Evolutionary conservation across 2,797 vertebrate species (phyloP).

Genomic region (Cossypha polioptera): DNA sequence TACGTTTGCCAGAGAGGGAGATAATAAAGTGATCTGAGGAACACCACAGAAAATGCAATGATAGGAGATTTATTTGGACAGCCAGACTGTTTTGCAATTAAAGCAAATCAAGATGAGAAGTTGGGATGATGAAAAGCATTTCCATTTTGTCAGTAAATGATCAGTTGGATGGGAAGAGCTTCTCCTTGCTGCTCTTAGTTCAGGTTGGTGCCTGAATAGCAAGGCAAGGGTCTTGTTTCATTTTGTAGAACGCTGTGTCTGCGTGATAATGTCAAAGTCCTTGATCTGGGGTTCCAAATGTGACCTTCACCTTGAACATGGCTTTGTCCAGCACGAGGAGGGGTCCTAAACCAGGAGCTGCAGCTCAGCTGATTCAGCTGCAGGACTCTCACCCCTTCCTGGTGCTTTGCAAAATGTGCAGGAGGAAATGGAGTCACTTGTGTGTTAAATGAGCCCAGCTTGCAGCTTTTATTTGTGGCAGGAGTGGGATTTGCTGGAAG

Average conservation of each 20-base stretch:
- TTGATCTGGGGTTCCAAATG: fast-evolving
- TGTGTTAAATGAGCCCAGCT: slow-evolving; percentile 1
- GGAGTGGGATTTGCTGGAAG: neutral
- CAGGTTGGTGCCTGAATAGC: neutral
- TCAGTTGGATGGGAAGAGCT: neutral
- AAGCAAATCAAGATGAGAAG: neutral
- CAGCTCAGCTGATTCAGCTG: neutral
- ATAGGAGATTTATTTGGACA: neutral
- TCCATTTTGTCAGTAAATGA: neutral
- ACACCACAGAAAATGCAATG: neutral
- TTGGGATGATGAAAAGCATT: neutral
- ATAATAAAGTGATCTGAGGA: neutral
- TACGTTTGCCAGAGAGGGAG: neutral
- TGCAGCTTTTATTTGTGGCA: slow-evolving; percentile 7
- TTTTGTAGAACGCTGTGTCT: fast-evolving
- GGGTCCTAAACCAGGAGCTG: neutral
- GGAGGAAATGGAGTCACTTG: slow-evolving; percentile 5
- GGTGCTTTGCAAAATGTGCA: neutral
- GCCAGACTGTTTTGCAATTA: neutral
- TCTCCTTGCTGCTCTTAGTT: neutral
- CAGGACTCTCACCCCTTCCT: neutral
- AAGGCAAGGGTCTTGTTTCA: fast-evolving
- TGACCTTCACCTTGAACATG: neutral
- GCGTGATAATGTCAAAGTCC: fast-evolving
- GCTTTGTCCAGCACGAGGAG: neutral